A percentile compares a stretch with the other conserved stretches of the same genome.
phyloP scores from a whole-genome alignment of 2,888 invertebrate genomes.

The Caenorhabditis sp. region DNA sequence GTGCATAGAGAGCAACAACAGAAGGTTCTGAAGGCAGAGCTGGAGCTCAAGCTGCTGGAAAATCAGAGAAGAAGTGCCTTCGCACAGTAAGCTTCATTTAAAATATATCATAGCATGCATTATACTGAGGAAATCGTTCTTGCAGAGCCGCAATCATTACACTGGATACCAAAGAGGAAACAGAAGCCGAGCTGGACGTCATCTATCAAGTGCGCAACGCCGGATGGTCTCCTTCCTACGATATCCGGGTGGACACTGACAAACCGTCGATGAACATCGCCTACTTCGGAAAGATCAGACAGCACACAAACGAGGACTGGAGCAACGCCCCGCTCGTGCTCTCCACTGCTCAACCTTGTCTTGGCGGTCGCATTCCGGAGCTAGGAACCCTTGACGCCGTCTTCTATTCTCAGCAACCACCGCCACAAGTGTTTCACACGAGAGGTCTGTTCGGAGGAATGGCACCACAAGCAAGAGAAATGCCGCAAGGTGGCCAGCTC shows the following conservation, averaged over 20 bases:
- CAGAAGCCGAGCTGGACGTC: constrained; percentile 57
- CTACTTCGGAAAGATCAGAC: constrained; percentile 66
- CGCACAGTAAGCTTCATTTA: constrained; percentile 2
- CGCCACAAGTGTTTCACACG: neutral
- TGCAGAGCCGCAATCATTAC: constrained; percentile 57
- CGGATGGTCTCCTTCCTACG: constrained; percentile 74
- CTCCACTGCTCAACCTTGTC: constrained; percentile 72
- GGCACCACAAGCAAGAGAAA: neutral
- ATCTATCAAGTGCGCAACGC: constrained; percentile 70
- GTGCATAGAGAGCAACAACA: constrained; percentile 22
- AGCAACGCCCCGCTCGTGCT: constrained; percentile 59
- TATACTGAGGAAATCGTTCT: too few relatives aligned
- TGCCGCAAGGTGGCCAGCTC: too few relatives aligned
- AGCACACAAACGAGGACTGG: constrained; percentile 80
- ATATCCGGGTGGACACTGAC: constrained; percentile 71
- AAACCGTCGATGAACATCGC: constrained; percentile 53
- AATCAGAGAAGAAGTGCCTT: neutral
- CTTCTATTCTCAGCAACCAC: constrained; percentile 63
- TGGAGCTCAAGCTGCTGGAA: constrained; percentile 4
- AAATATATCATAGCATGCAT: neutral
- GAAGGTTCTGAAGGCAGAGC: constrained; percentile 11
- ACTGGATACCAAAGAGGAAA: constrained; percentile 50
- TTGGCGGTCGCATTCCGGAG: constrained; percentile 70
- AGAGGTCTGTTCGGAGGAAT: too few relatives aligned
- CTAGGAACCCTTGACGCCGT: constrained; percentile 72